phyloP scores from a whole-genome alignment of 2,113 vertebrate genomes.

The Campylomormyrus numenius region DNA sequence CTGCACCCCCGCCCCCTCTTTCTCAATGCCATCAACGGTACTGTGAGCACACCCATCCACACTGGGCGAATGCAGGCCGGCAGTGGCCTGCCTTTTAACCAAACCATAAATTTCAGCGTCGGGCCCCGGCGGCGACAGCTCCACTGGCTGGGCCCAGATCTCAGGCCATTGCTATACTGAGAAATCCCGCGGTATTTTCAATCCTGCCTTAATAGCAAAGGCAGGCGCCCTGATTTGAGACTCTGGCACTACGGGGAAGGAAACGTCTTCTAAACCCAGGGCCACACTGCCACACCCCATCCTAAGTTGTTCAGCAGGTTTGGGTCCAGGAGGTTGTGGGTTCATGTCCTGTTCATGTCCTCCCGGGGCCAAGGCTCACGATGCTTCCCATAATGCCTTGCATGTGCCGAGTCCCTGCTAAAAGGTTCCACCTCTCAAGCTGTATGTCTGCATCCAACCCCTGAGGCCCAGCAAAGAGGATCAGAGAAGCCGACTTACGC shows the following conservation, averaged over 20 bases:
- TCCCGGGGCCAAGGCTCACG: not conserved
- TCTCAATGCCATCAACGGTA: not conserved
- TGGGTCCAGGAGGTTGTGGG: not conserved
- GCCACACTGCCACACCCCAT: not conserved
- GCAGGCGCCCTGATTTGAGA: not conserved
- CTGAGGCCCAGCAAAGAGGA: not conserved
- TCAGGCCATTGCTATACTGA: slow-evolving; percentile 29
- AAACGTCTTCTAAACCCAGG: slow-evolving; percentile 12
- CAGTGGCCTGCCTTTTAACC: slow-evolving; percentile 19
- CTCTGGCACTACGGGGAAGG: slow-evolving; percentile 18
- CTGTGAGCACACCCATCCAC: slow-evolving; percentile 6
- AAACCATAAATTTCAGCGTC: slow-evolving; percentile 21
- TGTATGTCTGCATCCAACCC: not conserved
- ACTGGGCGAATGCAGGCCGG: not conserved
- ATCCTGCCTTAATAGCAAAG: slow-evolving; percentile 22
- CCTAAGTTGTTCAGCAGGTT: not conserved
- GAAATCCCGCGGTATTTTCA: slow-evolving; percentile 21
- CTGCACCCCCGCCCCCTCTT: slow-evolving; percentile 19
- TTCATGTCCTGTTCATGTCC: not conserved
- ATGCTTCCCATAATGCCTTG: not conserved
- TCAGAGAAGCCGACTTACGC: not conserved
- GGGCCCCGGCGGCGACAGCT: slow-evolving; percentile 34
- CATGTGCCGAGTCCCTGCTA: not conserved
- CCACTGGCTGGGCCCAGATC: slow-evolving; percentile 20
- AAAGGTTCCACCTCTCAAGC: not conserved